phyloP scores from a whole-genome alignment of 2,113 vertebrate species.

The Clarias magur region DNA sequence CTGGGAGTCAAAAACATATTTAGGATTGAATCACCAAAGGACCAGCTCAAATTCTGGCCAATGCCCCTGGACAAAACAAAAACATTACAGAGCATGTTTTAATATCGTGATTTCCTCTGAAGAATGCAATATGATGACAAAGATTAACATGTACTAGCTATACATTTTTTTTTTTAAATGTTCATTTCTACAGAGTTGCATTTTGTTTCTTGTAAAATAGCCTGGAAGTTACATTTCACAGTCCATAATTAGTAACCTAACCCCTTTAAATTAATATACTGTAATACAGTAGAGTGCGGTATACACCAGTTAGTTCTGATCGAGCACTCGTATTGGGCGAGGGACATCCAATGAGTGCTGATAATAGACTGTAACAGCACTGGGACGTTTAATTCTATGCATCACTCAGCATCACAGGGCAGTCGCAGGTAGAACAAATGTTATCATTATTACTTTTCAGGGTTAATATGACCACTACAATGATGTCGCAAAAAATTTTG shows the following conservation, averaged over 20 bases:
- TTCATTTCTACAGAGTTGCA: background rate
- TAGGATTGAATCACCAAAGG: conserved; percentile 66
- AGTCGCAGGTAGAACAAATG: too few relatives aligned
- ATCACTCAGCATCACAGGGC: too few relatives aligned
- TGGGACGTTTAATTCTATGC: too few relatives aligned
- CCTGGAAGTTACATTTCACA: background rate
- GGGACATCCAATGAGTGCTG: too few relatives aligned
- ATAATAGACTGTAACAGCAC: too few relatives aligned
- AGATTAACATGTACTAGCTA: background rate
- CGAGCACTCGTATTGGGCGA: too few relatives aligned
- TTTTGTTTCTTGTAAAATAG: background rate
- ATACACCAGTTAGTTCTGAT: background rate
- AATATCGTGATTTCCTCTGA: background rate
- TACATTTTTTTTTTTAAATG: background rate
- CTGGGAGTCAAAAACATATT: conserved; percentile 65
- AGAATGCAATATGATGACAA: background rate
- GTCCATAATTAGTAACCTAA: background rate
- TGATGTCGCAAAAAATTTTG: too few relatives aligned
- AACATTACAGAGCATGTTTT: background rate
- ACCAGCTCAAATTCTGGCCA: conserved; percentile 76
- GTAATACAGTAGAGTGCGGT: background rate
- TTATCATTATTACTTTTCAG: too few relatives aligned
- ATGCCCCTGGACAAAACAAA: conserved; percentile 71
- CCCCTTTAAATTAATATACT: background rate
- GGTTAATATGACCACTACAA: too few relatives aligned